Base-by-base conservation (phyloP, 2,888 invertebrate genomes). In the Spatulosminthurus flaviceps region DNA sequence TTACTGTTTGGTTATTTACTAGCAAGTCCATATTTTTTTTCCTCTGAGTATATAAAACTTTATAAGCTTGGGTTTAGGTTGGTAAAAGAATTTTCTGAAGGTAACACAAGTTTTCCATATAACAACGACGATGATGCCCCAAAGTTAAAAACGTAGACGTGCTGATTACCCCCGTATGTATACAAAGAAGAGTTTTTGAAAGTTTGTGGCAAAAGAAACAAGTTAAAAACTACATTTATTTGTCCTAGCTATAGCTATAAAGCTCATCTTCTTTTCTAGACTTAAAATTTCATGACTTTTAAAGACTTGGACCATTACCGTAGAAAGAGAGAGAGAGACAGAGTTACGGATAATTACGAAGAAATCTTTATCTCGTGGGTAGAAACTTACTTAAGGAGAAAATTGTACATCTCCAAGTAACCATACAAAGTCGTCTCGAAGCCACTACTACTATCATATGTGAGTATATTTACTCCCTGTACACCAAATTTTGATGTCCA, bases 351-450 rank as follows among this genome's bases (percentile, higher is more conserved):
- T 51, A 51, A 51, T 51, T 51, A 51, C 16, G 51, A 51, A 51
- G 51, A 51, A 51, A 51, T 51, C 51, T 51, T 51, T 11, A 51
- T 51, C 51, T 51, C 16, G 51, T 51, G 51, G 51, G 51, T 34
- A 34, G 34, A 51, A 51, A n/a, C 5, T 51, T 51, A 51, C 16
- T 51, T 51, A 51, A 51, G 51, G 51, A 51, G 51, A 51, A 51
- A 51, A 51, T 51, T 51, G 51, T 51, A n/a, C n/a, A 51, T 51
- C 51, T 51, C 51, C 16, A n/a, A 51, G 51, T n/a, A 13, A 51
- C 51, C 16, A 51, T n/a, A 16, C 51, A 4, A 51, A n/a, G n/a
- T 51, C n/a, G 9, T 19, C 2, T 51, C 51, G 51, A n/a, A n/a
- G n/a, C n/a, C 16, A 5, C 51, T 11, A 51, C 2, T 51, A 51